Evolutionary conservation across 2,797 vertebrate species (phyloP), one percentile per base, ranked within the genome.

Genomic region (Eleutherodactylus coqui): DNA sequence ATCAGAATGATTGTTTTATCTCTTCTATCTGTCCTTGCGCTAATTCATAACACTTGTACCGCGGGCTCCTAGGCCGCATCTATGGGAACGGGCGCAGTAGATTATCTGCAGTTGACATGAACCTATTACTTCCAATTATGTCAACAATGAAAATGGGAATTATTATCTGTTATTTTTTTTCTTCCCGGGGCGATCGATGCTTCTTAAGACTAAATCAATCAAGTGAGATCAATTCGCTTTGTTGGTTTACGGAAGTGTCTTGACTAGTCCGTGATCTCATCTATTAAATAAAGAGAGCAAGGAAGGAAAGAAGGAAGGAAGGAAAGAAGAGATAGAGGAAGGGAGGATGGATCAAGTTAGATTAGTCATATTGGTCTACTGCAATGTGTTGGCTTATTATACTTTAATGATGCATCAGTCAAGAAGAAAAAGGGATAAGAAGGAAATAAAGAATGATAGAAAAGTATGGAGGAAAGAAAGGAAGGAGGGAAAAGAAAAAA

Each of bases 11-110:
- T 79, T 51, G 79, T 51, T 34, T 79, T 80, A 87, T 75, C 81
- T 49, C 75, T 72, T 79, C 72, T 34, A 80, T 84, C 64, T 49
- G 67, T 38, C 77, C 67, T 78, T 69, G 75, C n/a, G 51, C 64
- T 60, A 58, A 79, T 79, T 85, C 49, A 43, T 16, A 53, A 41
- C 62, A 73, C 29, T 73, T 55, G 34, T 72, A 53, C 29, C 24
- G 19, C 1, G 16, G 47, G 75, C 47, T 38, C 3, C 41, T 45
- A 47, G 51, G 75, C 75, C 75, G 24, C 49, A 24, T 38, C 75
- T 41, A 6, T 38, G 51, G 75, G 75, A 19, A 55, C 29, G 13
- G 34, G 27, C 49, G 49, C 49, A 36, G 2, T 55, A 38, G 11
- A 58, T 77, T 55, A 77, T 77, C 19, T 4, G 32, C 75, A 55